These are phyloP conservation scores for Ochotona curzoniae DNA, from an alignment of 2,113 vertebrate species.

Conservation along the genomic window DNA sequence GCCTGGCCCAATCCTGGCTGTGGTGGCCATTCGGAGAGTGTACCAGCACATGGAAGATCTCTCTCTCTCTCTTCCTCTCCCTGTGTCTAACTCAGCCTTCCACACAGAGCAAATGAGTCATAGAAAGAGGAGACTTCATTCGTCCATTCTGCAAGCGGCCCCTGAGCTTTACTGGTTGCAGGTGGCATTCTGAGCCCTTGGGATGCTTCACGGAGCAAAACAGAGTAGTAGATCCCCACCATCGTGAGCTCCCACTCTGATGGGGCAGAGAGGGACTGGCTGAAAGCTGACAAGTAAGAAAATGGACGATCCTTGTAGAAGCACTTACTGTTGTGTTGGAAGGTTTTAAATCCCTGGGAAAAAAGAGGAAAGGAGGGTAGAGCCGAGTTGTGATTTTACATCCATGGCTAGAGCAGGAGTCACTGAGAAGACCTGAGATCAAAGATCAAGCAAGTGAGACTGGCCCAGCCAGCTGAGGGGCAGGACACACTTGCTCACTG, in stretches of 20 bases:
- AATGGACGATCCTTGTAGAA: background rate
- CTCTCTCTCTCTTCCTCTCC: too few relatives aligned
- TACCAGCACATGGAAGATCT: too few relatives aligned
- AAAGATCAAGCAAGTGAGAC: background rate
- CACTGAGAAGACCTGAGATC: background rate
- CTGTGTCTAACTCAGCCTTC: too few relatives aligned
- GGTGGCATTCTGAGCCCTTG: background rate
- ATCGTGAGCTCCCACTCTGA: background rate
- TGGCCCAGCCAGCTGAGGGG: background rate
- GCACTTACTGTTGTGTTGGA: too few relatives aligned
- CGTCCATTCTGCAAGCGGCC: background rate
- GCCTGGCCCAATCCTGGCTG: too few relatives aligned
- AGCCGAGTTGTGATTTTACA: background rate
- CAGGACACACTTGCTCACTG: background rate
- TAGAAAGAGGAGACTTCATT: background rate
- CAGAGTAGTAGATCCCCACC: background rate
- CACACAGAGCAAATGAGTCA: too few relatives aligned
- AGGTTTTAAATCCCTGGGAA: background rate
- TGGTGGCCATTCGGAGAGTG: too few relatives aligned
- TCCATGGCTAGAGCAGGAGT: background rate
- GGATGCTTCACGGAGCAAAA: background rate
- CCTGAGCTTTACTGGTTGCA: background rate
- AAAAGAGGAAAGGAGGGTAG: too few relatives aligned
- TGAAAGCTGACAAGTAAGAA: background rate
- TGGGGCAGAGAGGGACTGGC: background rate